Evolutionary conservation across 2,888 invertebrate genomes (phyloP).

Genomic region (Drosophila eohydei): DNA sequence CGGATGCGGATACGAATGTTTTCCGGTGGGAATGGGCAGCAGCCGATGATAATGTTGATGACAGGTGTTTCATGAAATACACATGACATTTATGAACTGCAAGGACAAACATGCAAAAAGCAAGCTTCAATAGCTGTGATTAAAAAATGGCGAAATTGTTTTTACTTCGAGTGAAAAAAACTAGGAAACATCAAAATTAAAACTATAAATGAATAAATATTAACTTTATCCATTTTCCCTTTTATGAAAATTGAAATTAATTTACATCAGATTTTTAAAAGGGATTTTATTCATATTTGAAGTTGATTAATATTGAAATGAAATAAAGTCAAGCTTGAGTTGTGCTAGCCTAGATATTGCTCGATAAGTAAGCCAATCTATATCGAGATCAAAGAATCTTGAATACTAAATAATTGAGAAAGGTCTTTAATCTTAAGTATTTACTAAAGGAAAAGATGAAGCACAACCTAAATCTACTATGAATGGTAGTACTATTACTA

Average conservation of each 20-base stretch:
- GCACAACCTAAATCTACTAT: too few relatives aligned
- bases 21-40: neutral
- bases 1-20: conserved; percentile 16
- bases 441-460: too few relatives aligned
- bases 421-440: too few relatives aligned
- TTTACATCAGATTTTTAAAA: too few relatives aligned
- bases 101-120: conserved; percentile 8
- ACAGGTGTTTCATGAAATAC: conserved; percentile 48
- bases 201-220: neutral
- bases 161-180: neutral
- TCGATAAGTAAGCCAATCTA: too few relatives aligned
- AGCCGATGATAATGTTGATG: conserved; percentile 42
- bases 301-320: too few relatives aligned
- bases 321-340: too few relatives aligned
- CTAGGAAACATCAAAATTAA: neutral
- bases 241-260: too few relatives aligned
- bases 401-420: too few relatives aligned
- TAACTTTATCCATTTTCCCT: neutral
- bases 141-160: neutral
- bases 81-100: conserved; percentile 55
- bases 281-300: too few relatives aligned
- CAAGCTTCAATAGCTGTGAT: neutral
- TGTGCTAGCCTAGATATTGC: too few relatives aligned
- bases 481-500: neutral
- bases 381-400: too few relatives aligned